Conservation (phyloP, 2,113 vertebrate species). For the Psittacara wagleri region DNA sequence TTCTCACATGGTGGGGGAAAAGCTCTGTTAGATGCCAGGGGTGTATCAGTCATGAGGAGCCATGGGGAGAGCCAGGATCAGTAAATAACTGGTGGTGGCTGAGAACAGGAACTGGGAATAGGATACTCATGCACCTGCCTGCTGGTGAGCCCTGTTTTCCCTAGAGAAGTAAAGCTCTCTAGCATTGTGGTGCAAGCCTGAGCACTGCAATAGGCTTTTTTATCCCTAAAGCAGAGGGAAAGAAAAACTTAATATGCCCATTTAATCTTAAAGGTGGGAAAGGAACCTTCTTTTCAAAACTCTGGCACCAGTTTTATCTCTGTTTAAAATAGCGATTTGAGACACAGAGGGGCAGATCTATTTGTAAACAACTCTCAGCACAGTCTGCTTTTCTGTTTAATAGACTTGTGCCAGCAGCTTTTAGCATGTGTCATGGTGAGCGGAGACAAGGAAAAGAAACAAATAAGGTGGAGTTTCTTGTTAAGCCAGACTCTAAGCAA, state of each 20-base stretch:
- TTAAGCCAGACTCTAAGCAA: neutral
- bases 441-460: neutral
- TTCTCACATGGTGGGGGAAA: neutral
- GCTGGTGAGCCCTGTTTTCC: neutral
- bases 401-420: neutral
- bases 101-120: neutral
- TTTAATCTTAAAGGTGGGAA: neutral
- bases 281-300: neutral
- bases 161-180: neutral
- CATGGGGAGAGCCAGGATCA: neutral
- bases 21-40: neutral
- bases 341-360: neutral
- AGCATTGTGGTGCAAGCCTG: neutral
- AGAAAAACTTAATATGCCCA: neutral
- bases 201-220: neutral
- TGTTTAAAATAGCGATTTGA: neutral
- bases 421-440: neutral
- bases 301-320: neutral
- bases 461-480: neutral
- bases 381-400: neutral
- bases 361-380: neutral
- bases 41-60: neutral
- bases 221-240: neutral
- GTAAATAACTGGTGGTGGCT: neutral
- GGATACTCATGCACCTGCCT: accelerated